Evolutionary conservation across 64 coral and sea anemone species (phyloP).

Genomic region (Pocillopora damicornis): DNA sequence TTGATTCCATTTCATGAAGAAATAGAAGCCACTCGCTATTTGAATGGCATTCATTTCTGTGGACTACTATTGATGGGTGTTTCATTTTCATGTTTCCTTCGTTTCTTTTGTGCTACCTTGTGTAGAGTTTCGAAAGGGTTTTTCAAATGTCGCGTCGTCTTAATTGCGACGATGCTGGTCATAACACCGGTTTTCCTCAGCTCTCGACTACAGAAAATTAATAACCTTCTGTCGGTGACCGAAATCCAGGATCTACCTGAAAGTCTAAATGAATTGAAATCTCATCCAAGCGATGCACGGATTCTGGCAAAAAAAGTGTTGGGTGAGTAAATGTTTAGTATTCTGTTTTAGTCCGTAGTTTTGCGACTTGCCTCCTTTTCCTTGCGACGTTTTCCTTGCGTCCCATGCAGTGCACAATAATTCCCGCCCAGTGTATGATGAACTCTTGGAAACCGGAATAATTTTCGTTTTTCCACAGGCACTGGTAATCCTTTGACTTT

Average conservation of each 20-base stretch:
- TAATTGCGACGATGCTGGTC: constrained; percentile 19
- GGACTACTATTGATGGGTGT: constrained; percentile 57
- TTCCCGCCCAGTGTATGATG: too few relatives aligned
- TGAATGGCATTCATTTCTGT: constrained; percentile 72
- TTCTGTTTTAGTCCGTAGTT: too few relatives aligned
- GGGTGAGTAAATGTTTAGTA: constrained; percentile 19
- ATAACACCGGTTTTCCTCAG: constrained; percentile 35
- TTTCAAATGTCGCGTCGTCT: not conserved
- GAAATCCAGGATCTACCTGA: constrained; percentile 4
- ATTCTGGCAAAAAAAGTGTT: constrained; percentile 28
- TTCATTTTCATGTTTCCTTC: constrained; percentile 27
- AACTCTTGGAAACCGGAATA: too few relatives aligned
- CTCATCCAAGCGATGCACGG: constrained; percentile 36
- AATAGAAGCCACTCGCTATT: constrained; percentile 66
- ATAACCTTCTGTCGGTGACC: constrained; percentile 11
- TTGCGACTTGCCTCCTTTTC: not conserved
- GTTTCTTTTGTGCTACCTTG: constrained; percentile 36
- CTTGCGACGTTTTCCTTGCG: too few relatives aligned
- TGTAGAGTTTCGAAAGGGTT: not conserved
- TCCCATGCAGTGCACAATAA: too few relatives aligned
- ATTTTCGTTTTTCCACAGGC: constrained; percentile 17
- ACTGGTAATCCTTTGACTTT: constrained; percentile 56
- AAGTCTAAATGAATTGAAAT: not conserved
- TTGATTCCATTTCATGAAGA: constrained; percentile 75
- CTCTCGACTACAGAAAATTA: constrained; percentile 9